A percentile compares a stretch with the other conserved stretches of the same genome.
Evolutionary conservation across 2,888 invertebrate genomes (phyloP).

Genomic region (Dynastes maya): DNA sequence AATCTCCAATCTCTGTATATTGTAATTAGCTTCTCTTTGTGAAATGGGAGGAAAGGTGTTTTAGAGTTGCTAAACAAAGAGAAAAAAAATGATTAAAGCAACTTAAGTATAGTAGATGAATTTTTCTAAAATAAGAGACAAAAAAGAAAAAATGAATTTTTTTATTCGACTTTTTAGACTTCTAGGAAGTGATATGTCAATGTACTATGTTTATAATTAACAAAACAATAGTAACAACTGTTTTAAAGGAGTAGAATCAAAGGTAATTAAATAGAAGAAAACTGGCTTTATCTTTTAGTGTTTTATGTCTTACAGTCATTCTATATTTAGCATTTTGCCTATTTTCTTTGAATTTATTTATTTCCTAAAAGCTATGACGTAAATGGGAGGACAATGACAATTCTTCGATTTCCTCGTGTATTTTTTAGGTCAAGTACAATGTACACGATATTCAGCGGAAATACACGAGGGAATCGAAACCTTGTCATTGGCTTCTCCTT

Average conservation of each 20-base stretch:
- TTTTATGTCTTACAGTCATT: too few species aligned
- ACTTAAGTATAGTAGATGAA: conserved; percentile 10
- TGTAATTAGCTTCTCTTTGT: background rate
- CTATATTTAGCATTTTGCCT: too few species aligned
- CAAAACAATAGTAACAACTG: too few species aligned
- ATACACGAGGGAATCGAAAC: too few species aligned
- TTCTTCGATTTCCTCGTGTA: too few species aligned
- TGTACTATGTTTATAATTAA: background rate
- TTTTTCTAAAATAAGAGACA: conserved; percentile 26
- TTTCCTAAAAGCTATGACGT: too few species aligned
- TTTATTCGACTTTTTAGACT: background rate
- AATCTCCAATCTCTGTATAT: conserved; percentile 8
- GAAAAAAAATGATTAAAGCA: conserved; percentile 6
- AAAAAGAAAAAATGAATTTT: conserved; percentile 22
- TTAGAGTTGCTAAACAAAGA: background rate
- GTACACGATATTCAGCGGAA: too few species aligned
- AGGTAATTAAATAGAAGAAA: background rate
- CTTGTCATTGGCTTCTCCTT: too few species aligned
- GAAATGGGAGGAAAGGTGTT: background rate
- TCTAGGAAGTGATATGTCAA: conserved; percentile 1
- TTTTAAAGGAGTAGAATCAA: background rate
- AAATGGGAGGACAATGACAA: too few species aligned
- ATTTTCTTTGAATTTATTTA: too few species aligned
- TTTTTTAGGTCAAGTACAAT: too few species aligned
- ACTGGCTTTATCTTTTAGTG: background rate